phyloP scores from a whole-genome alignment of 64 coral and sea anemone genomes.

The Dendrophyllia cribrosa region DNA sequence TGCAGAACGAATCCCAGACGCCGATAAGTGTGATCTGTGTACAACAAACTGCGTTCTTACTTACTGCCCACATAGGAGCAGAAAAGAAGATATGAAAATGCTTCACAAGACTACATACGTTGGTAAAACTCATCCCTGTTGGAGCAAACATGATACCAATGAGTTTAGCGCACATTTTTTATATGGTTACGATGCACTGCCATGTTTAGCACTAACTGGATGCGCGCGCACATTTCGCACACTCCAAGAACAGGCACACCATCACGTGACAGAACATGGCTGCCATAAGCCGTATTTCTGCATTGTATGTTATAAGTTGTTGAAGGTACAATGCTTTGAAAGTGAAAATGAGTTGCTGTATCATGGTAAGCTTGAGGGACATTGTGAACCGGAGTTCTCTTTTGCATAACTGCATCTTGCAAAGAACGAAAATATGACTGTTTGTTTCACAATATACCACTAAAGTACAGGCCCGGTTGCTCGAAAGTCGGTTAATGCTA shows the following conservation, averaged over 20 bases:
- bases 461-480: too few relatives aligned
- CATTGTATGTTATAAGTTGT: constrained; percentile 80
- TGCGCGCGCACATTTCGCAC: constrained; percentile 74
- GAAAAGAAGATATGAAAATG: constrained; percentile 71
- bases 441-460: too few relatives aligned
- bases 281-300: constrained; percentile 87
- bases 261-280: constrained; percentile 93
- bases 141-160: constrained; percentile 68
- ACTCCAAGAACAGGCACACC: constrained; percentile 86
- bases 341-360: constrained; percentile 81
- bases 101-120: constrained; percentile 79
- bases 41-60: constrained; percentile 79
- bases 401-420: constrained; percentile 40
- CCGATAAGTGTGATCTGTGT: constrained; percentile 64
- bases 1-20: background rate
- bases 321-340: constrained; percentile 82
- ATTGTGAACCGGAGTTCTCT: constrained; percentile 89
- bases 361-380: constrained; percentile 83
- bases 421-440: background rate
- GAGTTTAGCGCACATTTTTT: constrained; percentile 86
- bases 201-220: constrained; percentile 80
- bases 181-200: constrained; percentile 78
- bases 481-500: too few relatives aligned
- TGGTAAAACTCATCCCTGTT: constrained; percentile 89
- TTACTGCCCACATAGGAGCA: constrained; percentile 63